Conservation (phyloP, 2,113 vertebrate genomes). For the Nanorana parkeri region DNA sequence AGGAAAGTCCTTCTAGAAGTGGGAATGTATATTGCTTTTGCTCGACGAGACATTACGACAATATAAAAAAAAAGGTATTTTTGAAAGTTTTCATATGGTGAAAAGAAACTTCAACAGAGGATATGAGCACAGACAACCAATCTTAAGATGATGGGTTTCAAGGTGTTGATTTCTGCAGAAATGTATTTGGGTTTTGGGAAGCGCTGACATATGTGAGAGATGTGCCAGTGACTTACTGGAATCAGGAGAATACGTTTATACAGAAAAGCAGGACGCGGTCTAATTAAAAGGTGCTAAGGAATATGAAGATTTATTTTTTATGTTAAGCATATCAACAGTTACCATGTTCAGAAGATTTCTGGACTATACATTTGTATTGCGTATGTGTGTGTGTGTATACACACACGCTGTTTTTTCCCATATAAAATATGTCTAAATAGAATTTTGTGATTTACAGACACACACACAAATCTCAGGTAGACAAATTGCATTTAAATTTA, state of each 20-base stretch:
- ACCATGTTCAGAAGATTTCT: background rate
- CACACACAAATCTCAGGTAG: too few relatives aligned
- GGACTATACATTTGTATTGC: too few relatives aligned
- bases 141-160: background rate
- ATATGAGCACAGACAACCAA: background rate
- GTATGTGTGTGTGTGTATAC: too few relatives aligned
- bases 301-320: background rate
- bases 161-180: slow-evolving; percentile 3
- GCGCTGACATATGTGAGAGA: slow-evolving; percentile 7
- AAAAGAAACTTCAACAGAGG: slow-evolving; percentile 14
- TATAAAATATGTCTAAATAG: too few relatives aligned
- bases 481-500: too few relatives aligned
- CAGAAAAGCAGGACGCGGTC: background rate
- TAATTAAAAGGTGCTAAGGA: slow-evolving; percentile 5
- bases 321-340: background rate
- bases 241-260: background rate
- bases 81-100: background rate
- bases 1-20: too few relatives aligned
- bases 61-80: background rate
- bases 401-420: too few relatives aligned
- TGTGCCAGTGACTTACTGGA: slow-evolving; percentile 10
- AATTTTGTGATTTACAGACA: too few relatives aligned
- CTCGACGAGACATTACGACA: background rate
- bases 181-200: slow-evolving; percentile 18
- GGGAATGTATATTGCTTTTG: too few relatives aligned